A percentile compares a stretch with the other conserved stretches of the same genome.
These are phyloP conservation scores for Rhyzopertha dominica DNA, from an alignment of 1,140 invertebrate genomes.

Conservation along the genomic window DNA sequence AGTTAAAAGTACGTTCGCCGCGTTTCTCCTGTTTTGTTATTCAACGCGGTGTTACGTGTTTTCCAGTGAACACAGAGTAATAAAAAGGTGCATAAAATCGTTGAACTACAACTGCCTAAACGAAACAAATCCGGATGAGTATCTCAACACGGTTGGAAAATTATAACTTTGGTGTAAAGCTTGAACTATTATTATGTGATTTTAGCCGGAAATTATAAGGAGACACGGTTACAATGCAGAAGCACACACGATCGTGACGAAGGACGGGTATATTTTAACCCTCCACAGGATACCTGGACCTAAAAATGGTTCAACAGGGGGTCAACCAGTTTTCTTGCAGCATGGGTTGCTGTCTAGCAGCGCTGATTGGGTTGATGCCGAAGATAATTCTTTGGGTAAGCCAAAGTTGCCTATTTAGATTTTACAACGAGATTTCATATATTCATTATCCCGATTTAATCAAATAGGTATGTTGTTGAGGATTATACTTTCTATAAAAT, in stretches of 20 bases:
- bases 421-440: neutral
- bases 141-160: too few relatives aligned
- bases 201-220: constrained; percentile 56
- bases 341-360: constrained; percentile 74
- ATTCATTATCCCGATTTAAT: neutral
- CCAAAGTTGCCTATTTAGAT: neutral
- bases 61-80: too few relatives aligned
- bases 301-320: constrained; percentile 29
- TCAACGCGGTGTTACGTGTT: too few relatives aligned
- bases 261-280: constrained; percentile 68
- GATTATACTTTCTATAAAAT: too few relatives aligned
- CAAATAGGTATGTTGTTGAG: neutral
- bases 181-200: too few relatives aligned
- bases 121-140: too few relatives aligned
- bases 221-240: constrained; percentile 63
- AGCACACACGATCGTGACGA: constrained; percentile 58
- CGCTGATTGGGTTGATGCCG: constrained; percentile 67
- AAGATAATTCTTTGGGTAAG: constrained; percentile 42
- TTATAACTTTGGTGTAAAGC: too few relatives aligned
- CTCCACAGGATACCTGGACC: constrained; percentile 64
- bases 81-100: too few relatives aligned
- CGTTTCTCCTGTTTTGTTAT: too few relatives aligned
- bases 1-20: too few relatives aligned
- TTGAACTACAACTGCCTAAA: too few relatives aligned
- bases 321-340: constrained; percentile 48